Evolutionary conservation across 2,113 vertebrate species (phyloP).

Genomic region (Pseudolaguvia tuberculata): DNA sequence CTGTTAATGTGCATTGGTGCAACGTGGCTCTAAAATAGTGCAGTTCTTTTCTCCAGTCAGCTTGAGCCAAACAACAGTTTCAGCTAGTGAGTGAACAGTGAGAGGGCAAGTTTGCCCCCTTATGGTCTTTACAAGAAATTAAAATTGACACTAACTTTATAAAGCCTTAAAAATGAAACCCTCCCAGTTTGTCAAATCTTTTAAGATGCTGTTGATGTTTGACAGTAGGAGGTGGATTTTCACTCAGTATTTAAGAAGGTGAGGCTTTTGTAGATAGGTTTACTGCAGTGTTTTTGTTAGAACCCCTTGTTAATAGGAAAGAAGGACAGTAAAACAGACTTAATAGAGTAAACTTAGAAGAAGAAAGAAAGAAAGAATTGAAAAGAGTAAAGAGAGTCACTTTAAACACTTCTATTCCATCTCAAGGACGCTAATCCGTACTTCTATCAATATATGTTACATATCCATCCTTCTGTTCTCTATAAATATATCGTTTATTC

Average conservation of each 20-base stretch:
- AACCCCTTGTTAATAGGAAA: conserved; percentile 59
- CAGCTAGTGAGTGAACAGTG: conserved; percentile 24
- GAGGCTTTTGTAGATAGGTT: conserved; percentile 72
- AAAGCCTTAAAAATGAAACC: conserved; percentile 8
- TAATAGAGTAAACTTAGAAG: conserved; percentile 56
- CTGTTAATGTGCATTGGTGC: conserved; percentile 34
- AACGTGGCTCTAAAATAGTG: conserved; percentile 35
- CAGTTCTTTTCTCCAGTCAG: conserved; percentile 34
- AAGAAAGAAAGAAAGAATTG: conserved; percentile 5
- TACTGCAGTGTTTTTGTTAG: conserved; percentile 66
- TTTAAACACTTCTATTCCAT: too few relatives aligned
- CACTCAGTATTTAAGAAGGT: conserved; percentile 55
- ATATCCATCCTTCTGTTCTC: too few relatives aligned
- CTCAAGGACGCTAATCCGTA: too few relatives aligned
- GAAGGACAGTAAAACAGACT: conserved; percentile 60
- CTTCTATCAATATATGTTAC: too few relatives aligned
- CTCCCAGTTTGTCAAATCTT: conserved; percentile 53
- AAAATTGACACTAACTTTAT: conserved; percentile 49
- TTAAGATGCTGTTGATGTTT: conserved; percentile 55
- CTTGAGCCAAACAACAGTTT: conserved; percentile 28
- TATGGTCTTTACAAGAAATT: conserved; percentile 66
- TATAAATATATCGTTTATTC: too few relatives aligned
- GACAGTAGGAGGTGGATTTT: conserved; percentile 44
- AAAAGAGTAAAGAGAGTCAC: background rate
- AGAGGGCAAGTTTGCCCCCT: conserved; percentile 81